Conservation (phyloP, 2,797 vertebrate species). For the Macrochelys suwanniensis region DNA sequence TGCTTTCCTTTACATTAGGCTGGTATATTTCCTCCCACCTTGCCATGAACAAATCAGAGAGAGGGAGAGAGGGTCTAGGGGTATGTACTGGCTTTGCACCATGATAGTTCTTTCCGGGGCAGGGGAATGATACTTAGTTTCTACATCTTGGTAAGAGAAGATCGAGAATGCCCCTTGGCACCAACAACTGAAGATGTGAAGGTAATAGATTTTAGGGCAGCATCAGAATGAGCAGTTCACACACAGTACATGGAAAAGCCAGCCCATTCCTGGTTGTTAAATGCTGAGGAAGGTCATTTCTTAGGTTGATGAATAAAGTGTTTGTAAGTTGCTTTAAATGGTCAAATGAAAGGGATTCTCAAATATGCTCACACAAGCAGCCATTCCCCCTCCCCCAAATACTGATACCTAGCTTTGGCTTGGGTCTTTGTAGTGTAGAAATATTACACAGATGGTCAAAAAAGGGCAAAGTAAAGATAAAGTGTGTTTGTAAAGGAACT, state of each 20-base stretch:
- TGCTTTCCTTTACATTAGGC: background rate
- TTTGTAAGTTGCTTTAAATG: background rate
- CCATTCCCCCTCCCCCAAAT: background rate
- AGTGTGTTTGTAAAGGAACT: background rate
- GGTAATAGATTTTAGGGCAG: background rate
- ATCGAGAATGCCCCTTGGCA: background rate
- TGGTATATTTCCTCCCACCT: background rate
- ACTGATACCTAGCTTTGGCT: background rate
- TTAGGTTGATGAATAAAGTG: fast-evolving
- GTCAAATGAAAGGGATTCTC: background rate
- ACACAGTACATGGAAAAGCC: background rate
- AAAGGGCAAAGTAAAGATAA: background rate
- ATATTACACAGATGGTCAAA: background rate
- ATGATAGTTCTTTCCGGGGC: background rate
- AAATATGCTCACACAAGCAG: background rate
- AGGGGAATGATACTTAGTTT: background rate
- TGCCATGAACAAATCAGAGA: background rate
- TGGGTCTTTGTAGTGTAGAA: background rate
- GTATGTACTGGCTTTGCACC: background rate
- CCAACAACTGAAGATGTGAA: background rate
- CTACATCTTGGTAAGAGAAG: background rate
- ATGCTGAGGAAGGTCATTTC: background rate
- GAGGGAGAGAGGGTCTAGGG: background rate
- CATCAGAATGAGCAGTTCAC: background rate
- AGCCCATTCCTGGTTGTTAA: background rate